A percentile compares a stretch with the other conserved stretches of the same genome.
Evolutionary conservation across 2,113 vertebrate genomes (phyloP).

Genomic region (Alligator mississippiensis): DNA sequence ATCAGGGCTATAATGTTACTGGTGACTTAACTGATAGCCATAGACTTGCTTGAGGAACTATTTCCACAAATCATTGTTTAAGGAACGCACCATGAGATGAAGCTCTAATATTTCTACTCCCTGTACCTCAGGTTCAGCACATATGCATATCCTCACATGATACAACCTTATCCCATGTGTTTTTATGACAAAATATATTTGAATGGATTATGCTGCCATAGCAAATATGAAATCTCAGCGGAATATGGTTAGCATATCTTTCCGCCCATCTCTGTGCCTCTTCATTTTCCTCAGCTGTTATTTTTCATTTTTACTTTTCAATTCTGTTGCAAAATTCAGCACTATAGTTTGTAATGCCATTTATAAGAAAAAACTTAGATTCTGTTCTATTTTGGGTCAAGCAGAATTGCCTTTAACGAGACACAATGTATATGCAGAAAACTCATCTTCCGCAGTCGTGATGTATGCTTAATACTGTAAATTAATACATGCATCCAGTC

Average conservation of each 20-base stretch:
- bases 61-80: neutral
- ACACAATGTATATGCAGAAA: neutral
- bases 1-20: neutral
- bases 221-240: neutral
- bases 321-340: neutral
- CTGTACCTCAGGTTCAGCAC: neutral
- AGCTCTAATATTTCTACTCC: neutral
- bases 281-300: neutral
- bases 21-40: neutral
- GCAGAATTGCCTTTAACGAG: neutral
- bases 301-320: neutral
- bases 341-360: neutral
- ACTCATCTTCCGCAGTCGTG: neutral
- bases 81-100: neutral
- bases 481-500: conserved; percentile 39
- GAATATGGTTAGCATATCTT: neutral
- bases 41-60: neutral
- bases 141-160: neutral
- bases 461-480: neutral
- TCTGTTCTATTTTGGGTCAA: conserved; percentile 4
- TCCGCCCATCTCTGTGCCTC: neutral
- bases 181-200: neutral
- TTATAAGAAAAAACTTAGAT: neutral
- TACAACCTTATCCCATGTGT: neutral
- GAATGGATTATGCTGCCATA: neutral